These are phyloP conservation scores for Lepidonotus clava DNA, from an alignment of 2,888 invertebrate genomes.

Conservation along the genomic window DNA sequence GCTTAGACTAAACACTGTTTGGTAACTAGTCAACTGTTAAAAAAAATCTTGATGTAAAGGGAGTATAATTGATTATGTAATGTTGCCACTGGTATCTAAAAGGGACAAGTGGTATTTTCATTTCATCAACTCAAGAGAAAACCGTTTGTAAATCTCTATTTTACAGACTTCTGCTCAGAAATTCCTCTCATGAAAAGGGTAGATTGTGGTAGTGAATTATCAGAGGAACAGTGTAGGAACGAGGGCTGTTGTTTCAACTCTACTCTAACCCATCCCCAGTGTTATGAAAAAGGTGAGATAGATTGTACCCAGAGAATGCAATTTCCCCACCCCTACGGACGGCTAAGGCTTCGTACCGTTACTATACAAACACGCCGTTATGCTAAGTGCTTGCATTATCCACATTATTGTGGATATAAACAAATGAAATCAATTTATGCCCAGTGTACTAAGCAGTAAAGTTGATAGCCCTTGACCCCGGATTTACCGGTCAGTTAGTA, in stretches of 20 bases:
- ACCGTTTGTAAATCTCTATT: constrained; percentile 29
- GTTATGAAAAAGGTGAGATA: constrained; percentile 35
- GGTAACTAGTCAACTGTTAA: no score
- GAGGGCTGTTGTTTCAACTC: background rate
- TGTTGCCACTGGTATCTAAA: no score
- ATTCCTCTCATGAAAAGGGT: constrained; percentile 11
- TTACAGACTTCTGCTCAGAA: constrained; percentile 38
- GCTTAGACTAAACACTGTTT: no score
- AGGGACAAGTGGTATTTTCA: background rate
- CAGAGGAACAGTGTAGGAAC: background rate
- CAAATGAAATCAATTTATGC: no score
- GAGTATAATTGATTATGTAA: no score
- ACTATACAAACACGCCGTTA: background rate
- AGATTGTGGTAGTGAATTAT: constrained; percentile 5
- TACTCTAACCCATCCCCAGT: background rate
- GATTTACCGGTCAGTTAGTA: no score
- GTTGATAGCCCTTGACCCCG: no score
- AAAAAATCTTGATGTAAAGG: no score
- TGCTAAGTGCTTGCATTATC: constrained; percentile 19
- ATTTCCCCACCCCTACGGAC: background rate
- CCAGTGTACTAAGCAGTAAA: no score
- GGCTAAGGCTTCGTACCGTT: background rate
- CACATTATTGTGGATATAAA: no score
- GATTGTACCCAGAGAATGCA: background rate
- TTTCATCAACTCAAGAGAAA: background rate